Evolutionary conservation across 2,888 invertebrate genomes (phyloP).

Genomic region (Leucophenga montana): DNA sequence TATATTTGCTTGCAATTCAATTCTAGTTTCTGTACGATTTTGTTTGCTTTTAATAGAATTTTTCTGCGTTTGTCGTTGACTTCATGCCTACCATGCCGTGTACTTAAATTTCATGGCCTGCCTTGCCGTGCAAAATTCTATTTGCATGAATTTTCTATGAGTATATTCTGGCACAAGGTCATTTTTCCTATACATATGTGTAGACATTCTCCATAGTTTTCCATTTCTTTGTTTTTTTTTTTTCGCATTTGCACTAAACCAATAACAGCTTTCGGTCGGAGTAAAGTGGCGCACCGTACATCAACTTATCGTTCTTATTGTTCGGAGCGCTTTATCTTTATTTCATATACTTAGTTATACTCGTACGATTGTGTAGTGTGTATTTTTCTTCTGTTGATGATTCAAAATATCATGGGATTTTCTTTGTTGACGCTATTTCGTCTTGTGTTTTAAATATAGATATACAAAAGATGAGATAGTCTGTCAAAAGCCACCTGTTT

Average conservation of each 20-base stretch:
- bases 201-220: neutral
- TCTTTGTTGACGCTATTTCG: neutral
- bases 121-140: neutral
- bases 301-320: neutral
- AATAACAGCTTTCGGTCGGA: no score
- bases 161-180: neutral
- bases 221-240: neutral
- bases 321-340: neutral
- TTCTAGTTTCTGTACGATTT: neutral
- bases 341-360: neutral
- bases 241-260: neutral
- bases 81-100: no score
- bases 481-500: no score
- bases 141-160: neutral
- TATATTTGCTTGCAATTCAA: neutral
- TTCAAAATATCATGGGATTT: neutral
- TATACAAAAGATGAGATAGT: no score
- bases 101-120: no score
- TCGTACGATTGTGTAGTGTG: no score
- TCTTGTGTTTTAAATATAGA: neutral
- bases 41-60: constrained; percentile 14
- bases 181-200: neutral
- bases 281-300: no score
- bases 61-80: neutral
- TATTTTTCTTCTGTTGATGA: neutral